phyloP scores from a whole-genome alignment of 2,113 vertebrate genomes.

The Parotia lawesii region DNA sequence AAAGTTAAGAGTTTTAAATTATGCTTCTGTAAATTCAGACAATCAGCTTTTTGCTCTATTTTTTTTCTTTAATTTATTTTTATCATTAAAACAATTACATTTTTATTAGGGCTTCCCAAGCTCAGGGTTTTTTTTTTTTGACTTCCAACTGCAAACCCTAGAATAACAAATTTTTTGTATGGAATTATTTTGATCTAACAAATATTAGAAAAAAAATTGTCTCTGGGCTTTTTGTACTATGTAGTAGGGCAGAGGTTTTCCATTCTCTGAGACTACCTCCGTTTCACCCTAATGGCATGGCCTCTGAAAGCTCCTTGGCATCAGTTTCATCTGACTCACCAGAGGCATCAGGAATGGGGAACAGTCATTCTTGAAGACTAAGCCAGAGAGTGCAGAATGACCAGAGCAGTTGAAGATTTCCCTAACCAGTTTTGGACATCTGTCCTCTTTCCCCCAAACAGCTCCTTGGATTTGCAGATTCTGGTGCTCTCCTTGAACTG shows the following conservation, averaged over 20 bases:
- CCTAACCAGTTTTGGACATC: background rate
- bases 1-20: background rate
- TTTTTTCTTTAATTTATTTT: background rate
- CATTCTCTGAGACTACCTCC: background rate
- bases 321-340: background rate
- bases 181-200: background rate
- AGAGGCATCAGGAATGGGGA: background rate
- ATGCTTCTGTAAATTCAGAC: background rate
- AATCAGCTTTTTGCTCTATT: background rate
- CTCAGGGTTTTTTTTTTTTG: background rate
- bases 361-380: background rate
- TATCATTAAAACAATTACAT: background rate
- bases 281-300: background rate
- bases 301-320: background rate
- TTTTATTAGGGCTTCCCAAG: background rate
- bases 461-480: background rate
- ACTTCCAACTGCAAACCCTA: background rate
- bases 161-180: background rate
- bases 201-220: background rate
- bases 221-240: background rate
- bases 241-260: background rate
- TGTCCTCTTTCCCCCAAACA: background rate
- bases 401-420: background rate
- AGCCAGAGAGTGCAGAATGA: background rate
- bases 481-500: background rate